These are phyloP conservation scores for Entomyzon cyanotis DNA, from an alignment of 2,113 vertebrate species.

Conservation along the genomic window DNA sequence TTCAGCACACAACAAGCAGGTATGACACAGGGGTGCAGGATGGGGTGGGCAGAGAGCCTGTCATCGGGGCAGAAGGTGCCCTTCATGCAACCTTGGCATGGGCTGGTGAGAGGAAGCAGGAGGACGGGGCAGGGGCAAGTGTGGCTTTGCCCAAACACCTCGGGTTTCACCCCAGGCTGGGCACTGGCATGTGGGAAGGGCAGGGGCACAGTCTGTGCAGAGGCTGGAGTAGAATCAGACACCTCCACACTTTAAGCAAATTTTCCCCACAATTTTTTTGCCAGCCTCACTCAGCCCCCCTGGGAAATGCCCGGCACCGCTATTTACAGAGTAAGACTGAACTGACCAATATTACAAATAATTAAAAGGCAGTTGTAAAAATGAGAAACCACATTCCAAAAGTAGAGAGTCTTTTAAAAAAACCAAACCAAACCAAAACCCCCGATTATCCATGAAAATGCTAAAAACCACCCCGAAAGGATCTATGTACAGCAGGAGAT, in stretches of 20 bases:
- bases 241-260: not conserved
- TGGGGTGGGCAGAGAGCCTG: not conserved
- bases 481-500: slow-evolving; percentile 75
- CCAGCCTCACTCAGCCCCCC: not conserved
- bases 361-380: slow-evolving; percentile 67
- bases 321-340: slow-evolving; percentile 66
- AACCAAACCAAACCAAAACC: not conserved
- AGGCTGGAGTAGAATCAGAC: not conserved
- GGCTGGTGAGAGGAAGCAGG: not conserved
- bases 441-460: slow-evolving; percentile 69
- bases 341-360: slow-evolving; percentile 50
- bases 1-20: slow-evolving; percentile 32
- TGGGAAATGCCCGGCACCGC: not conserved
- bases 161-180: not conserved
- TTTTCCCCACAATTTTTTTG: not conserved
- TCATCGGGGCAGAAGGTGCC: slow-evolving; percentile 23
- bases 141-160: not conserved
- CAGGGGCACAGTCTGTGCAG: not conserved
- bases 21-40: not conserved
- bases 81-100: slow-evolving; percentile 32
- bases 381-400: slow-evolving; percentile 76
- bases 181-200: not conserved
- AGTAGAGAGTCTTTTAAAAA: slow-evolving; percentile 66
- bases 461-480: slow-evolving; percentile 64
- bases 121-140: not conserved